Percentiles rank a stretch among this genome's conserved stretches.
Conservation (phyloP, 2,797 vertebrate species). For the Chelidonichthys spinosus region DNA sequence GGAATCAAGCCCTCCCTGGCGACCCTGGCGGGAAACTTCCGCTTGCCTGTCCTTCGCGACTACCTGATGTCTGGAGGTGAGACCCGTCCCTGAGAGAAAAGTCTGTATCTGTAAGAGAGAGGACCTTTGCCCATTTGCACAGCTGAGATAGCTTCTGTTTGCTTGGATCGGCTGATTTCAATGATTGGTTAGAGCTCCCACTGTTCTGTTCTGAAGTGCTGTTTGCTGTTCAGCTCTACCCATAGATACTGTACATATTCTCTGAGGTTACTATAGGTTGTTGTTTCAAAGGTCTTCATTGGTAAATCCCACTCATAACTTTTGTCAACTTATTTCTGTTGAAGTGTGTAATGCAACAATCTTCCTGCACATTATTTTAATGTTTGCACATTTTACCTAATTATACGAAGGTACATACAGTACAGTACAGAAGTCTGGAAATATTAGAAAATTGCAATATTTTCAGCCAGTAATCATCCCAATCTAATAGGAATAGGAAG, state of each 20-base stretch:
- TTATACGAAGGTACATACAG: not conserved
- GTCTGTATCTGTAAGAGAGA: slow-evolving; percentile 36
- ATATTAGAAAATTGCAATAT: not conserved
- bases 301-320: not conserved
- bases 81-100: slow-evolving; percentile 46
- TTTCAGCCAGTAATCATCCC: not conserved
- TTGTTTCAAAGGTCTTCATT: slow-evolving; percentile 3
- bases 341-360: not conserved
- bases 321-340: not conserved
- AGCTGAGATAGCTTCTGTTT: slow-evolving; percentile 54
- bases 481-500: not conserved
- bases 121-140: slow-evolving; percentile 75
- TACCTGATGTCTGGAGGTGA: slow-evolving; percentile 99
- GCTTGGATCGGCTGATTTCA: slow-evolving; percentile 56
- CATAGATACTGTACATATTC: slow-evolving; percentile 20
- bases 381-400: not conserved
- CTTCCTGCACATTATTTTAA: not conserved
- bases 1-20: slow-evolving; percentile 94
- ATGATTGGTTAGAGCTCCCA: slow-evolving; percentile 29
- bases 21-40: slow-evolving; percentile 95
- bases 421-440: not conserved
- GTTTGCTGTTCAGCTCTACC: slow-evolving; percentile 43
- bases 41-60: slow-evolving; percentile 92
- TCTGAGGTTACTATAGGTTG: slow-evolving; percentile 13
- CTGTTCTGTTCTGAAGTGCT: slow-evolving; percentile 32